These are phyloP conservation scores for Nephrotoma appendiculata DNA, from an alignment of 2,888 invertebrate genomes.

Conservation along the genomic window DNA sequence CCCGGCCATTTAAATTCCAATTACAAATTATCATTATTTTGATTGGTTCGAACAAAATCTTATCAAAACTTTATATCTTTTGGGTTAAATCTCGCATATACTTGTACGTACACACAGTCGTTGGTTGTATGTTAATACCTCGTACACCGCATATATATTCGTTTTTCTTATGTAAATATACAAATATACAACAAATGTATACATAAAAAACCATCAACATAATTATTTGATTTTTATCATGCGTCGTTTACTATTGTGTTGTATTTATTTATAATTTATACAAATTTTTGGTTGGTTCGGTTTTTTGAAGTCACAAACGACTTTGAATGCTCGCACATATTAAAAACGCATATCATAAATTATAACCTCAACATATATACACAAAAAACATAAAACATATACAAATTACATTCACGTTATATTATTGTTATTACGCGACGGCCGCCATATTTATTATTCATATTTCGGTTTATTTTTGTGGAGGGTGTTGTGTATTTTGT, in stretches of 20 bases:
- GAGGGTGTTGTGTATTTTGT: background rate
- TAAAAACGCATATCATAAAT: background rate
- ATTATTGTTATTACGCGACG: background rate
- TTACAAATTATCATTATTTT: background rate
- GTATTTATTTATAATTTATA: background rate
- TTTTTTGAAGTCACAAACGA: background rate
- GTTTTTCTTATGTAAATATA: background rate
- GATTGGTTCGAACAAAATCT: background rate
- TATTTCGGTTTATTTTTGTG: background rate
- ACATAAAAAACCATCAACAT: background rate
- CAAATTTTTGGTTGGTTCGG: background rate
- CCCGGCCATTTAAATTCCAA: background rate
- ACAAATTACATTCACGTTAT: background rate
- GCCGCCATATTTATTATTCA: background rate
- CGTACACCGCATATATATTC: background rate
- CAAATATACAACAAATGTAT: background rate
- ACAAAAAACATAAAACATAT: background rate
- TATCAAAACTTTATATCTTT: background rate
- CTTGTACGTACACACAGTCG: background rate
- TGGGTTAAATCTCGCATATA: background rate
- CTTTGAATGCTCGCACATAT: background rate
- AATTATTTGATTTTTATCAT: background rate
- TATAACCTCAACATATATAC: background rate
- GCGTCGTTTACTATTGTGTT: background rate
- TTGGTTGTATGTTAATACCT: background rate